Conservation (phyloP, 2,888 invertebrate genomes). For the Sphinx pinastri region DNA sequence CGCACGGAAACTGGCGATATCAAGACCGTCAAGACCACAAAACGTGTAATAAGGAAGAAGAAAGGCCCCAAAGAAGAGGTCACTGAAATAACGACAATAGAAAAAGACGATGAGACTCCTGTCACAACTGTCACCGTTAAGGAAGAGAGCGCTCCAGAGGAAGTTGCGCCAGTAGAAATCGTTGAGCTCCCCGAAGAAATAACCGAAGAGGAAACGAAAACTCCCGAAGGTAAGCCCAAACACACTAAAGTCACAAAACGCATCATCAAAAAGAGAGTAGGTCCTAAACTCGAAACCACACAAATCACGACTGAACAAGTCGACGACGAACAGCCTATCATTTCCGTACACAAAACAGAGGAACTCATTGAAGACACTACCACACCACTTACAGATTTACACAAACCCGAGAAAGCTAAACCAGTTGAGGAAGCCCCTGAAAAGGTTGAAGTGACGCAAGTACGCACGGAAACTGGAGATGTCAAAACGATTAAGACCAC, state of each 20-base stretch:
- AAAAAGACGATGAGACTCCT: neutral
- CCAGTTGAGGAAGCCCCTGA: neutral
- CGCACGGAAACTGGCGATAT: neutral
- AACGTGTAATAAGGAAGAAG: neutral
- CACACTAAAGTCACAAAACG: neutral
- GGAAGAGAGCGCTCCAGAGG: neutral
- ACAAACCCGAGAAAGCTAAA: neutral
- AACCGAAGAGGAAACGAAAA: neutral
- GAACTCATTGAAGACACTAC: slow-evolving; percentile 31
- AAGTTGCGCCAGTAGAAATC: neutral
- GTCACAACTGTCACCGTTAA: neutral
- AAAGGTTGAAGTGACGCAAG: neutral
- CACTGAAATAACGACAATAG: neutral
- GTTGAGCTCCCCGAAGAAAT: neutral
- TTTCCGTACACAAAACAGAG: neutral
- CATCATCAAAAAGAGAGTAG: neutral
- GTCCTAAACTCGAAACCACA: neutral
- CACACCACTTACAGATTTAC: slow-evolving; percentile 32
- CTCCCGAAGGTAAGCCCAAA: neutral
- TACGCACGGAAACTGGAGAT: neutral
- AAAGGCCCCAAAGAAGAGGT: neutral
- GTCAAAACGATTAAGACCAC: neutral
- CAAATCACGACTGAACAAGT: neutral
- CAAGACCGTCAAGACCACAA: neutral
- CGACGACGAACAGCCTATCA: neutral